Conservation (phyloP, 2,113 vertebrate species). For the Gavia stellata region DNA sequence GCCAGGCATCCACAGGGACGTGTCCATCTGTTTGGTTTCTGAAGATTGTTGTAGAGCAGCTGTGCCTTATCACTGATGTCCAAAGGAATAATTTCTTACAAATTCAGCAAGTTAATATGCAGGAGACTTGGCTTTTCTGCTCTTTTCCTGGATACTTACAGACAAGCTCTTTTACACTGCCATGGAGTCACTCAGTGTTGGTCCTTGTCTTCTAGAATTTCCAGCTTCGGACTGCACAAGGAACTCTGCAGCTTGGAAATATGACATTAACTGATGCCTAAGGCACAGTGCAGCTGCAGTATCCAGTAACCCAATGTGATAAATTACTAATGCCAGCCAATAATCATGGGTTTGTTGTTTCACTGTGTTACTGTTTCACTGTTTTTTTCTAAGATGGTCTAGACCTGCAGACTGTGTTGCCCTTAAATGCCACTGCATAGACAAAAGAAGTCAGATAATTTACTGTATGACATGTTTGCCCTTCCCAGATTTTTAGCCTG, state of each 20-base stretch:
- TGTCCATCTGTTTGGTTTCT: background rate
- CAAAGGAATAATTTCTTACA: background rate
- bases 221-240: background rate
- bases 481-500: slow-evolving; percentile 28
- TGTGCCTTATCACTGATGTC: background rate
- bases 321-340: background rate
- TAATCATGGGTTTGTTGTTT: background rate
- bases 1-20: background rate
- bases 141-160: background rate
- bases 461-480: background rate
- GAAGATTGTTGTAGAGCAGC: background rate
- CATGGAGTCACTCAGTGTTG: background rate
- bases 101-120: background rate
- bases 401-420: background rate
- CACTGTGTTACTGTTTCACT: background rate
- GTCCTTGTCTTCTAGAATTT: background rate
- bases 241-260: background rate
- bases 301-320: background rate
- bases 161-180: background rate
- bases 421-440: background rate
- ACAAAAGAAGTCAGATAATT: background rate
- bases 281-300: background rate
- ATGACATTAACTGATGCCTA: background rate
- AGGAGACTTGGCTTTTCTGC: background rate
- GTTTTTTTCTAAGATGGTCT: background rate